Conservation (phyloP, 2,888 invertebrate species). For the Cephalotes varians region DNA sequence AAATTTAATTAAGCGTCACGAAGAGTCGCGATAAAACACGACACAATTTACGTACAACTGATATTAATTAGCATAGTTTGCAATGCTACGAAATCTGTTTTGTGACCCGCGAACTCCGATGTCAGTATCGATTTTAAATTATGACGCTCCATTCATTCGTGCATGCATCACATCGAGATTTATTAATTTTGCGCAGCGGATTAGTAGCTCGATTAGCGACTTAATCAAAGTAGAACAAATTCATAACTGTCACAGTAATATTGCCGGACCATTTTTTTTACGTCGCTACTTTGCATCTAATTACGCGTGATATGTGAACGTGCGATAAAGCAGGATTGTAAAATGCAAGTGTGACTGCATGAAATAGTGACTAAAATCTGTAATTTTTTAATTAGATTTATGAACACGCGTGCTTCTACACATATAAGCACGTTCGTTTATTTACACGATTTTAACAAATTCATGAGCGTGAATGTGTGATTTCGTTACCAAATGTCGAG, state of each 20-base stretch:
- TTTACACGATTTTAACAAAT: conserved; percentile 3
- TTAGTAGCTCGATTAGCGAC: conserved; percentile 39
- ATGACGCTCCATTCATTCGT: conserved; percentile 19
- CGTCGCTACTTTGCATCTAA: conserved; percentile 7
- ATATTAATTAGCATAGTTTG: conserved; percentile 44
- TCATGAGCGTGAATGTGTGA: not conserved
- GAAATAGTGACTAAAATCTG: not conserved
- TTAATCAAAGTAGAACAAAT: conserved; percentile 40
- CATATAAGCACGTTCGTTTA: not conserved
- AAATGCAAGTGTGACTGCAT: not conserved
- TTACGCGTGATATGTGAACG: not conserved
- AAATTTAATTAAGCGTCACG: conserved; percentile 45
- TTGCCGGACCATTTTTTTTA: conserved; percentile 19
- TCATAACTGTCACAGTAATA: conserved; percentile 31
- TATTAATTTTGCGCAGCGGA: conserved; percentile 36
- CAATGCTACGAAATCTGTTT: conserved; percentile 49
- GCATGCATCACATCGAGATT: not conserved
- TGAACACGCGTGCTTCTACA: not conserved
- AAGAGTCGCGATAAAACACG: conserved; percentile 26
- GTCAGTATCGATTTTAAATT: conserved; percentile 46
- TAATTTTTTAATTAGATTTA: conserved; percentile 22
- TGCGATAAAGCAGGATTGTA: conserved; percentile 3
- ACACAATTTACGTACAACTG: conserved; percentile 39
- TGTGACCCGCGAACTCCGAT: conserved; percentile 27
- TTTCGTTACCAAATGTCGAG: conserved; percentile 14